Conservation (phyloP, 30 jellyfish, hydroid and myxozoan genomes). For the Nemopilema nomurai region DNA sequence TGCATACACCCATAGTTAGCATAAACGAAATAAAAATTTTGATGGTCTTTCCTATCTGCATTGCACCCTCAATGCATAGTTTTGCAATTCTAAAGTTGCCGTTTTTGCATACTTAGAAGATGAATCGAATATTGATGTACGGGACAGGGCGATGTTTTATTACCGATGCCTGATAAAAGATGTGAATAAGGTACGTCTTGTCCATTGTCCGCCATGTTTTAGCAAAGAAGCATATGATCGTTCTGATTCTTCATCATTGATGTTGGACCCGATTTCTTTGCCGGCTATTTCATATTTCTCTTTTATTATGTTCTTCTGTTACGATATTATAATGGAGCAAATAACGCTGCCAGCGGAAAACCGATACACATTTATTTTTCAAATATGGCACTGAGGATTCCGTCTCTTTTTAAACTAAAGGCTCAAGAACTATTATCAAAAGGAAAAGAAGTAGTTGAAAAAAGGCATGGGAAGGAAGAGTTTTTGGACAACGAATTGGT, state of each 20-base stretch:
- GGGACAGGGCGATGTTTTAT: constrained; percentile 82
- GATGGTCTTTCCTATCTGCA: too few species aligned
- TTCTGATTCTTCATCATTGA: too few species aligned
- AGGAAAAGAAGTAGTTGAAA: neutral
- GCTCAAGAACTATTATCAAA: neutral
- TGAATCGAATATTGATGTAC: constrained; percentile 70
- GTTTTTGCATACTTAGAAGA: constrained; percentile 16
- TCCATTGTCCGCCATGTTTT: too few species aligned
- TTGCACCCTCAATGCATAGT: neutral
- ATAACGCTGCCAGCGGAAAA: too few species aligned
- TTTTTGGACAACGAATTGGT: neutral
- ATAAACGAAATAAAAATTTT: too few species aligned
- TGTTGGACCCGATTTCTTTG: too few species aligned
- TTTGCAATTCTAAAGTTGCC: neutral
- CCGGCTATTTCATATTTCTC: too few species aligned
- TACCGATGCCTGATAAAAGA: constrained; percentile 46
- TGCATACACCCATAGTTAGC: too few species aligned
- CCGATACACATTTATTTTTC: too few species aligned
- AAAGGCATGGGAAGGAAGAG: neutral
- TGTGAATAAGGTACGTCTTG: constrained; percentile 56
- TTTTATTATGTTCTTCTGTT: too few species aligned
- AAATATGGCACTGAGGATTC: neutral
- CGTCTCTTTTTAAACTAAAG: neutral
- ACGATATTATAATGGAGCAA: too few species aligned
- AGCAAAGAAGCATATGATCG: too few species aligned